Base-by-base conservation (phyloP, 2,797 vertebrate genomes). In the Taenioides sp. region DNA sequence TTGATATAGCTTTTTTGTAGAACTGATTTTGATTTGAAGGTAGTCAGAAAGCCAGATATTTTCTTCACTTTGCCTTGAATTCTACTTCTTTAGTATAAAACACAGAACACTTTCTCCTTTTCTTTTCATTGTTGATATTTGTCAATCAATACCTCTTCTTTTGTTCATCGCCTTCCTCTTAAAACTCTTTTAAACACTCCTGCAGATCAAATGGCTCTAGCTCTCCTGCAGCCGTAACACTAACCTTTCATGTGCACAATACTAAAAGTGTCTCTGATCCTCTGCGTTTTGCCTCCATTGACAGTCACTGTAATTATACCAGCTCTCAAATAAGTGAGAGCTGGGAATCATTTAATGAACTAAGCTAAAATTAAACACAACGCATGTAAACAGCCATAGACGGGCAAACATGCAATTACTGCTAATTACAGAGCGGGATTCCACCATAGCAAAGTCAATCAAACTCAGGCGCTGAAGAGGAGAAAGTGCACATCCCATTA, bases 351-450 rank as follows among this genome's bases (percentile, higher is more conserved):
- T 88, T 90, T 87, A 83, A 91, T 76, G 84, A 78, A 75, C 82
- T 85, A 82, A 87, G 90, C 81, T 82, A 84, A 92, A 93, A 92
- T 92, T 89, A 92, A 94, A 86, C 83, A 88, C 86, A 91, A 90
- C 89, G 89, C 79, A 83, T 86, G 74, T 89, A 92, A 93, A 93
- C 90, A 74, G 76, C 70, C 82, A 80, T 81, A 84, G 83, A 80
- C 73, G 67, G 77, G 43, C 79, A 92, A 92, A 91, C 88, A 87
- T 91, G 82, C 83, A 91, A 93, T 93, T 92, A 92, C 76, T 80
- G 72, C 68, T 88, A 90, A 94, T 92, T 91, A 90, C 77, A 79
- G 86, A 76, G 69, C n/a, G 6, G 67, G 80, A 86, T 85, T 85
- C 72, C 84, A 77, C 70, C 79, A 71, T 67, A n/a, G 71, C 77